Evolutionary conservation across 2,797 vertebrate genomes (phyloP), one percentile per base, ranked within the genome.

Genomic region (Centropyge bicolor): DNA sequence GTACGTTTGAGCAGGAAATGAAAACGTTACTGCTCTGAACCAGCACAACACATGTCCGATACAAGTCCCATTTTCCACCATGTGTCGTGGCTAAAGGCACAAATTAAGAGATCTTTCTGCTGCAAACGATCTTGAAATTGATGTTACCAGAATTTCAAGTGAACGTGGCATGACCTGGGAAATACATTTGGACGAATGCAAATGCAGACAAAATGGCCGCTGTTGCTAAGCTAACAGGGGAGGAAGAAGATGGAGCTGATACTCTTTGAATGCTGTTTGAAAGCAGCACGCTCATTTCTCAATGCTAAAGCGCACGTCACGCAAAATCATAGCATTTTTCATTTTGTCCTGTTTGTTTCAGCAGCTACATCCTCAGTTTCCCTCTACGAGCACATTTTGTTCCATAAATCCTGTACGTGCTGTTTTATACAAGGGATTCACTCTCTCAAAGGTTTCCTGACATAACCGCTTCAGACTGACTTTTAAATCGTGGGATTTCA

Each of bases 181-280:
- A 14, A 83, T 59, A 87, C 31, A 51, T 81, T 74, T 73, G 60
- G 62, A 84, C 84, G 79, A 86, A 87, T 72, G 72, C 65, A 87
- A 92, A 90, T 80, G 73, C 80, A 91, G 89, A 95, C 93, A 96
- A 96, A 95, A 96, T 95, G 95, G 94, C 94, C 86, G 91, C 93
- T 94, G 88, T 89, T 92, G 92, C 92, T 91, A 93, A 92, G 91
- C 92, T 90, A 88, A 82, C 84, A 70, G 66, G 66, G 78, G 51
- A 89, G 77, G 86, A 86, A 82, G 86, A 93, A 91, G 91, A 91
- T 92, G 87, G 87, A 92, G 91, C 80, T 83, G 74, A 78, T 82
- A 75, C 77, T 90, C 69, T 56, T 73, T 84, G 72, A 84, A 76
- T 84, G 78, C 35, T 65, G 48, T 70, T 61, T 61, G 66, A 78